Percentiles rank a stretch among this genome's conserved stretches.
Evolutionary conservation across 2,888 invertebrate species (phyloP).

Genomic region (Empis livida): DNA sequence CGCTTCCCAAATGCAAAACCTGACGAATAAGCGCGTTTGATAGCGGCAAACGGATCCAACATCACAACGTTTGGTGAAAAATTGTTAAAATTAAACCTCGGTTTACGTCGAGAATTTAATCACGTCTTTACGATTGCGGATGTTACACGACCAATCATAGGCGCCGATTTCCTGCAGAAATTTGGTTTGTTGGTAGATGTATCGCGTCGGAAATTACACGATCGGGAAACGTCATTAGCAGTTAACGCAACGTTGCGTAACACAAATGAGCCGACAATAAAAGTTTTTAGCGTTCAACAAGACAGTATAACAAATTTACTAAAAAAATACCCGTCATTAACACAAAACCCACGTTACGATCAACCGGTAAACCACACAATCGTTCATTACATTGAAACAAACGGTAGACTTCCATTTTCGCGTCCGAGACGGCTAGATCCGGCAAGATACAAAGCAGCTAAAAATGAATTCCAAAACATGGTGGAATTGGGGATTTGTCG

Average conservation of each 20-base stretch:
- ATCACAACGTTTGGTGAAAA: background rate
- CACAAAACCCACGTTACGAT: background rate
- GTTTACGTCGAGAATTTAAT: background rate
- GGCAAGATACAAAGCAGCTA: background rate
- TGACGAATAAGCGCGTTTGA: background rate
- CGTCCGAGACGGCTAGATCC: background rate
- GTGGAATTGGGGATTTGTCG: background rate
- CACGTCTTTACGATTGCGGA: slow-evolving; percentile 2
- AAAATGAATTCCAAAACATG: background rate
- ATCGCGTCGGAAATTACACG: background rate
- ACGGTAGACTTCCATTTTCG: background rate
- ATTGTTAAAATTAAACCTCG: background rate
- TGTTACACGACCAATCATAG: slow-evolving; percentile 8
- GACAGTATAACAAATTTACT: background rate
- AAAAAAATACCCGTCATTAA: background rate
- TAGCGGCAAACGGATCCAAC: background rate
- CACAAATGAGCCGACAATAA: background rate
- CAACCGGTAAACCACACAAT: background rate
- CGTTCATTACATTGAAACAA: background rate
- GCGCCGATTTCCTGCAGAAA: slow-evolving; percentile 9
- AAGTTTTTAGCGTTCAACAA: background rate
- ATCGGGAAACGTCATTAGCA: background rate
- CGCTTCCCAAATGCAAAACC: background rate
- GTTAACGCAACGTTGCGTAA: background rate
- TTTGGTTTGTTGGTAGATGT: background rate